Conservation (phyloP, 2,888 invertebrate genomes). For the Caenorhabditis uteleia region DNA sequence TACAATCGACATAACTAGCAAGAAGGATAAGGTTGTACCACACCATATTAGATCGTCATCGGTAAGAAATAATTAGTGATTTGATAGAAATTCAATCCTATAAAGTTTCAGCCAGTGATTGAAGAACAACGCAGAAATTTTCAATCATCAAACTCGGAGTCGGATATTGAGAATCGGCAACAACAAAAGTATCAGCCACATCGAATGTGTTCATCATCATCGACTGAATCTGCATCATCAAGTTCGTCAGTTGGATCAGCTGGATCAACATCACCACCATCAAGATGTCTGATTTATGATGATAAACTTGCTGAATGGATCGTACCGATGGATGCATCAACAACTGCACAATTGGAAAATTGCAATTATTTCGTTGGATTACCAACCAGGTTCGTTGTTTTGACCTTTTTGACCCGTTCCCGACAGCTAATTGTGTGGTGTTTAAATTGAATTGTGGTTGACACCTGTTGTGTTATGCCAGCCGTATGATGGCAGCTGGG, state of each 20-base stretch:
- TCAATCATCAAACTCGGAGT: conserved; percentile 6
- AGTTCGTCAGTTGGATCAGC: conserved; percentile 4
- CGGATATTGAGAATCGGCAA: conserved; percentile 2
- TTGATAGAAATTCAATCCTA: too few species aligned
- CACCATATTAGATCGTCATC: not conserved
- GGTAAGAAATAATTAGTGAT: too few species aligned
- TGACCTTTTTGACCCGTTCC: not conserved
- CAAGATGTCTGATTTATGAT: conserved; percentile 30
- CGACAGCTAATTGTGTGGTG: too few species aligned
- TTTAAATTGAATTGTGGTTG: not conserved
- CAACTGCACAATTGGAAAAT: conserved; percentile 39
- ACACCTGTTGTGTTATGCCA: not conserved
- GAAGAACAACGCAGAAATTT: too few species aligned
- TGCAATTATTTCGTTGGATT: conserved; percentile 48
- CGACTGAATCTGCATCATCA: conserved; percentile 15
- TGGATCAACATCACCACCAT: conserved; percentile 14
- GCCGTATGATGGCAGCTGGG: not conserved
- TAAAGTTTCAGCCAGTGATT: too few species aligned
- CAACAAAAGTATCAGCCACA: too few species aligned
- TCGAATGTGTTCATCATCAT: not conserved
- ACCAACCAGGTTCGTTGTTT: conserved; percentile 35
- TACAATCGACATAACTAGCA: conserved; percentile 30
- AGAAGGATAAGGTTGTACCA: too few species aligned
- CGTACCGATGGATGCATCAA: conserved; percentile 40
- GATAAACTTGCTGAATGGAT: conserved; percentile 47